phyloP scores from a whole-genome alignment of 2,888 invertebrate species.

The Drosophila anomalata region DNA sequence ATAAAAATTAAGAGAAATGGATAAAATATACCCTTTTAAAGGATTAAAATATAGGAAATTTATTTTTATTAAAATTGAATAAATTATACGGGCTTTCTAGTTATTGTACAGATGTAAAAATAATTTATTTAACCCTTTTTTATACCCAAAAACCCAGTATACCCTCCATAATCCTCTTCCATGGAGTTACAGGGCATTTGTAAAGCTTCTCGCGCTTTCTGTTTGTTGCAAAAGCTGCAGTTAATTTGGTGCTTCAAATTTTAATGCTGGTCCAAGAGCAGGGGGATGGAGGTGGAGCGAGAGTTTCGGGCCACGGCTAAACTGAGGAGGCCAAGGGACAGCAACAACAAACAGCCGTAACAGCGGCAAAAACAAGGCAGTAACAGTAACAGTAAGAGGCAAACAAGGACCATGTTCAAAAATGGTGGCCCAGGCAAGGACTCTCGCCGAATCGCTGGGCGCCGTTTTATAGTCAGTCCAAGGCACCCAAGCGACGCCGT shows the following conservation, averaged over 20 bases:
- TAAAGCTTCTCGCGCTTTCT: slow-evolving; percentile 63
- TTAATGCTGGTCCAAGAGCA: slow-evolving; percentile 62
- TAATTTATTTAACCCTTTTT: not conserved
- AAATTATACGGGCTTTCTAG: not conserved
- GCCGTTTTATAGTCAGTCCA: slow-evolving; percentile 73
- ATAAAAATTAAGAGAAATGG: not conserved
- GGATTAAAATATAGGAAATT: not conserved
- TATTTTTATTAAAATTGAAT: not conserved
- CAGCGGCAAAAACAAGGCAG: slow-evolving; percentile 50
- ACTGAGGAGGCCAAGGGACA: slow-evolving; percentile 12
- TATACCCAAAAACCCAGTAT: not conserved
- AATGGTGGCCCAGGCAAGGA: slow-evolving; percentile 55
- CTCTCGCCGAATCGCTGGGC: slow-evolving; percentile 51
- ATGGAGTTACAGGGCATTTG: slow-evolving; percentile 29
- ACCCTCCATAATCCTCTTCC: not conserved
- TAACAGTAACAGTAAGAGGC: slow-evolving; percentile 52
- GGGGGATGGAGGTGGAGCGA: slow-evolving; percentile 37
- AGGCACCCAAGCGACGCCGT: slow-evolving; percentile 55
- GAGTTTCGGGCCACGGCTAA: slow-evolving; percentile 18
- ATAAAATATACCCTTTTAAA: slow-evolving; percentile 19
- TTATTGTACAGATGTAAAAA: not conserved
- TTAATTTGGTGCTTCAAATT: slow-evolving; percentile 80
- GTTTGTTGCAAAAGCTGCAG: slow-evolving; percentile 73
- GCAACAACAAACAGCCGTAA: slow-evolving; percentile 32
- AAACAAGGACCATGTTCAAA: slow-evolving; percentile 59